Conservation (phyloP, 2,797 vertebrate species). For the Paratrypauchen microcephalus region DNA sequence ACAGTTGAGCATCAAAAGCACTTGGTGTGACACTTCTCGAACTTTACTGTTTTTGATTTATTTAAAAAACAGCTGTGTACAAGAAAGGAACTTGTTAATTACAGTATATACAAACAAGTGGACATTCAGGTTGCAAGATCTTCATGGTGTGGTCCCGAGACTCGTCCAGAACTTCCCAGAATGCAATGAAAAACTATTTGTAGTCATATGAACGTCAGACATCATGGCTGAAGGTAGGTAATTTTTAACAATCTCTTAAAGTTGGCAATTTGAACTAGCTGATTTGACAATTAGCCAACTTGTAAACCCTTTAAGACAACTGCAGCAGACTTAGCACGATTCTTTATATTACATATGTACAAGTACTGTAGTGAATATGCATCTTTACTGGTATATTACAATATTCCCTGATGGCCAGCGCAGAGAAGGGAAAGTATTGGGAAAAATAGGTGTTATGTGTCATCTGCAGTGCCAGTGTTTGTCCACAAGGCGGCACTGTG, state of each 20-base stretch:
- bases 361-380: conserved; percentile 55
- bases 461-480: conserved; percentile 60
- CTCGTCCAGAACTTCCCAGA: conserved; percentile 49
- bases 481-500: conserved; percentile 76
- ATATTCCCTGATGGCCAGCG: conserved; percentile 84
- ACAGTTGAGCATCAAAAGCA: conserved; percentile 36
- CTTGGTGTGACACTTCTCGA: conserved; percentile 45
- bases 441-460: conserved; percentile 7
- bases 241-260: conserved; percentile 41
- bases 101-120: conserved; percentile 75
- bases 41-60: conserved; percentile 49
- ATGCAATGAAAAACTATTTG: conserved; percentile 36
- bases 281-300: conserved; percentile 29
- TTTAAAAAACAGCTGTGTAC: conserved; percentile 54
- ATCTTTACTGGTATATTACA: conserved; percentile 75
- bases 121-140: not conserved
- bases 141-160: conserved; percentile 28
- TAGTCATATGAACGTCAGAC: not conserved
- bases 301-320: conserved; percentile 29
- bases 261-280: conserved; percentile 40
- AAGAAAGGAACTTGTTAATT: conserved; percentile 61
- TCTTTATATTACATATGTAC: conserved; percentile 53
- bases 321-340: conserved; percentile 19
- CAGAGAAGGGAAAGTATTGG: conserved; percentile 70
- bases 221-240: not conserved